Base-by-base conservation (phyloP, 2,888 invertebrate species). In the Latrodectus hesperus region DNA sequence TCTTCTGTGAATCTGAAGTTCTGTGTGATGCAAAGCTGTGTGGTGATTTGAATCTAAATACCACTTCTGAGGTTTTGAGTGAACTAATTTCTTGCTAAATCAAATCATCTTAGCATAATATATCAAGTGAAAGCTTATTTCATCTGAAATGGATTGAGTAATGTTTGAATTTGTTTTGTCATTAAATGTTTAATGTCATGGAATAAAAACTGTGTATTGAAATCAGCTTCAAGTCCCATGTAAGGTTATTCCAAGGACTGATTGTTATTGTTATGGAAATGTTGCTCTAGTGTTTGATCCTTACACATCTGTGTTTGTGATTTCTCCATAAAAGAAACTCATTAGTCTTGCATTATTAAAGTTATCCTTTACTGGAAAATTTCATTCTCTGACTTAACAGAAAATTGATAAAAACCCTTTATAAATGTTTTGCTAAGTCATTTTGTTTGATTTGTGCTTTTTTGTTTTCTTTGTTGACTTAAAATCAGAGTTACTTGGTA, bases 31-130 rank as follows among this genome's bases (percentile, higher is more conserved):
- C 83, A 67, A 64, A 83, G 73, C 68, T 82, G 68, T 67, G 81
- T 75, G 83, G 77, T 84, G 71, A 70, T 71, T 84, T 76, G 84
- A 78, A 84, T 70, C 83, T 76, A 75, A 60, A 76, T 68, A 77
- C 70, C 77, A 77, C 52, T 74, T 77, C 72, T 60, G 49, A 38
- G 17, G 60, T 55, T 65, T 65, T 75, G 72, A 75, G 84, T 77
- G 84, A 84, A 72, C 65, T 77, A 77, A 83, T 70, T 77, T 76
- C 84, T 64, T 84, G 60, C 60, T 60, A 60, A 60, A 60, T 60
- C 60, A 60, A 60, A 60, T 60, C 60, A 60, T 60, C 60, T 60
- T 60, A 60, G 60, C 60, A 60, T 60, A 16, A 60, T 60, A 16
- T 16, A 16, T 16, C n/a, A 16, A 12, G n/a, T 16, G 14, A 60